A percentile compares a stretch with the other conserved stretches of the same genome.
phyloP scores from a whole-genome alignment of 1,140 invertebrate species.

The Cydia fagiglandana region DNA sequence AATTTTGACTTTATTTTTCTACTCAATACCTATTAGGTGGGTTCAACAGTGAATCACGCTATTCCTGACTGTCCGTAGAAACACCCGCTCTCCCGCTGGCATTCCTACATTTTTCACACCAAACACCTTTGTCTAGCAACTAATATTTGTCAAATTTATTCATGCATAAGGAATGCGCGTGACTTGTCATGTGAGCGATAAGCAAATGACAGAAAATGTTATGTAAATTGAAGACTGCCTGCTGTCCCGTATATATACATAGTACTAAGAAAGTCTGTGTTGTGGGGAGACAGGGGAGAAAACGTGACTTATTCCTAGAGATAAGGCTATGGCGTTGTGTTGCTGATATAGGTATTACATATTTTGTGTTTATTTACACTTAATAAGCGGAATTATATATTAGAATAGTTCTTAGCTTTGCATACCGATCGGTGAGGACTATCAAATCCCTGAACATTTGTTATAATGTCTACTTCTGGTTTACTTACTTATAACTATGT shows the following conservation, averaged over 20 bases:
- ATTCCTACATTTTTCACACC: slow-evolving; percentile 61
- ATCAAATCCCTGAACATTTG: neutral
- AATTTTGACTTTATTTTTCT: neutral
- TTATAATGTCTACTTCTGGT: slow-evolving; percentile 11
- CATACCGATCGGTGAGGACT: neutral
- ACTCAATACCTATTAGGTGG: neutral
- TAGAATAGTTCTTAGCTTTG: neutral
- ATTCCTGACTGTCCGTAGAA: neutral
- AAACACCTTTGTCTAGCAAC: slow-evolving; percentile 41
- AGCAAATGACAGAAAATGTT: slow-evolving; percentile 77
- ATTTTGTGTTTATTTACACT: neutral
- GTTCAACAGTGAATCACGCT: neutral
- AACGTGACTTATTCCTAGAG: slow-evolving; percentile 63
- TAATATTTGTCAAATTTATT: slow-evolving; percentile 75
- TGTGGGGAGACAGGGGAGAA: slow-evolving; percentile 61
- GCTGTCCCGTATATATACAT: slow-evolving; percentile 41
- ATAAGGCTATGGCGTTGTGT: slow-evolving; percentile 61
- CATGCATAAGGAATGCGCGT: slow-evolving; percentile 65
- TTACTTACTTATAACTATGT: too few species aligned
- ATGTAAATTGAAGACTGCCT: slow-evolving; percentile 71
- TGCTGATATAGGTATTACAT: slow-evolving; percentile 47
- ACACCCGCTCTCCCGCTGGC: slow-evolving; percentile 39
- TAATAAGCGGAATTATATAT: neutral
- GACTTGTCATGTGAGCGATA: slow-evolving; percentile 74
- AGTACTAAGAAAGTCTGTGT: slow-evolving; percentile 66